Evolutionary conservation across 2,888 invertebrate genomes (phyloP).

Genomic region (Thecophora atra): DNA sequence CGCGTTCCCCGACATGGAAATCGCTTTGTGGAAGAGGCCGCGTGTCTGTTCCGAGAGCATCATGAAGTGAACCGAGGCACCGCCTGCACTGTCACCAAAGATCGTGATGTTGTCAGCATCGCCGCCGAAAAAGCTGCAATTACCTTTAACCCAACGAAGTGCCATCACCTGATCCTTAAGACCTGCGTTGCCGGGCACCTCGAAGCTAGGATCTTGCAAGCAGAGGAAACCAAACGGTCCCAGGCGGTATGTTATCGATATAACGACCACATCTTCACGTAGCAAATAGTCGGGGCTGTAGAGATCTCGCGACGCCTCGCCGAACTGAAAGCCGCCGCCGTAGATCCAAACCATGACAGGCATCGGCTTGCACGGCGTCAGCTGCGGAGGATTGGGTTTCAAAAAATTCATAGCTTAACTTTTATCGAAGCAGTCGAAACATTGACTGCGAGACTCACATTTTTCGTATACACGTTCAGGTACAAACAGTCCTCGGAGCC

Average conservation of each 20-base stretch:
- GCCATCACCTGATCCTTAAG: slow-evolving; percentile 69
- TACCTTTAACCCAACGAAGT: slow-evolving; percentile 68
- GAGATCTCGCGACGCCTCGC: slow-evolving; percentile 64
- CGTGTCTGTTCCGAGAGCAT: slow-evolving; percentile 68
- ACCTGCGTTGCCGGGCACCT: slow-evolving; percentile 69
- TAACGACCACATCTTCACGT: slow-evolving; percentile 67
- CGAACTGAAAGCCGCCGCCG: slow-evolving; percentile 68
- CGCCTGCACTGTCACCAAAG: slow-evolving; percentile 69
- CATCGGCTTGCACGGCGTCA: slow-evolving; percentile 57
- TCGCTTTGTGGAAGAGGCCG: slow-evolving; percentile 63
- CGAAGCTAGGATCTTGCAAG: slow-evolving; percentile 66
- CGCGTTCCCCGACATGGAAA: slow-evolving; percentile 64
- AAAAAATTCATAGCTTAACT: not conserved
- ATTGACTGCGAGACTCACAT: slow-evolving; percentile 51
- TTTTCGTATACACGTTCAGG: slow-evolving; percentile 67
- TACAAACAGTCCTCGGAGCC: slow-evolving; percentile 70
- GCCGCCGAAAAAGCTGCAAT: slow-evolving; percentile 68
- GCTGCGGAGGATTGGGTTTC: slow-evolving; percentile 43
- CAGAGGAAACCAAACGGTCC: slow-evolving; percentile 68
- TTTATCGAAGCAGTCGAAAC: not conserved
- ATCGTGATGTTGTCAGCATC: slow-evolving; percentile 68
- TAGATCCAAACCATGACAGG: slow-evolving; percentile 69
- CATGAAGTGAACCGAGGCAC: slow-evolving; percentile 67
- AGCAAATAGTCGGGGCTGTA: slow-evolving; percentile 68
- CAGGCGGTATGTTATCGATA: slow-evolving; percentile 68